A percentile compares a stretch with the other conserved stretches of the same genome.
Evolutionary conservation across 2,113 vertebrate species (phyloP).

Genomic region (Hiodon alosoides): DNA sequence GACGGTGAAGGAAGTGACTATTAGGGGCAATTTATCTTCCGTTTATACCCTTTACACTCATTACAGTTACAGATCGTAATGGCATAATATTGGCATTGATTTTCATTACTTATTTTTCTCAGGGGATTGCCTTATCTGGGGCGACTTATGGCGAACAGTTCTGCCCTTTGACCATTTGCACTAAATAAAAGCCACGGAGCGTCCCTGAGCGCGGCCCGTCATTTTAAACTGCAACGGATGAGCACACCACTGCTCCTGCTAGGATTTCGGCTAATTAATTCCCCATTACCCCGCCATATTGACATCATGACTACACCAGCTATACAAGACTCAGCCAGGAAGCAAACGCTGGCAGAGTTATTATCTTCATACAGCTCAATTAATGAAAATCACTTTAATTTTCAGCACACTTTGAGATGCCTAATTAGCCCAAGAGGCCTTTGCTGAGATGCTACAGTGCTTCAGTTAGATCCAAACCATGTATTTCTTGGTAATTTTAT

Average conservation of each 20-base stretch:
- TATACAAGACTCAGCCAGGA: conserved; percentile 7
- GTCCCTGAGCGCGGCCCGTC: neutral
- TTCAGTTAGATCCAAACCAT: conserved; percentile 12
- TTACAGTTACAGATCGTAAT: neutral
- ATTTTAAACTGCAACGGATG: neutral
- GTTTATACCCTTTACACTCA: neutral
- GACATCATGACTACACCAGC: conserved; percentile 3
- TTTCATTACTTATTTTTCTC: too few relatives aligned
- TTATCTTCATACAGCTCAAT: conserved; percentile 8
- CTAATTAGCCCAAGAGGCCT: conserved; percentile 24
- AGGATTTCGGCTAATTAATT: conserved; percentile 22
- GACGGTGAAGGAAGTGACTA: neutral
- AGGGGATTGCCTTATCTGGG: too few relatives aligned
- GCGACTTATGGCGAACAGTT: too few relatives aligned
- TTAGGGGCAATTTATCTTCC: neutral
- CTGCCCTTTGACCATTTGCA: too few relatives aligned
- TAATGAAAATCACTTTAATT: conserved; percentile 22
- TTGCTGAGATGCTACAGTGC: conserved; percentile 9
- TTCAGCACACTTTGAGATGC: conserved; percentile 7
- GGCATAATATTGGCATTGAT: neutral
- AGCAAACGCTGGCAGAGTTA: conserved; percentile 3
- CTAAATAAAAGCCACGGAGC: neutral
- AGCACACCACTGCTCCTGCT: neutral
- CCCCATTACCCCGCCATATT: conserved; percentile 19
- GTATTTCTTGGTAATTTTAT: conserved; percentile 11